phyloP scores from a whole-genome alignment of 1,140 invertebrate species.

The Drosophila sproati region DNA sequence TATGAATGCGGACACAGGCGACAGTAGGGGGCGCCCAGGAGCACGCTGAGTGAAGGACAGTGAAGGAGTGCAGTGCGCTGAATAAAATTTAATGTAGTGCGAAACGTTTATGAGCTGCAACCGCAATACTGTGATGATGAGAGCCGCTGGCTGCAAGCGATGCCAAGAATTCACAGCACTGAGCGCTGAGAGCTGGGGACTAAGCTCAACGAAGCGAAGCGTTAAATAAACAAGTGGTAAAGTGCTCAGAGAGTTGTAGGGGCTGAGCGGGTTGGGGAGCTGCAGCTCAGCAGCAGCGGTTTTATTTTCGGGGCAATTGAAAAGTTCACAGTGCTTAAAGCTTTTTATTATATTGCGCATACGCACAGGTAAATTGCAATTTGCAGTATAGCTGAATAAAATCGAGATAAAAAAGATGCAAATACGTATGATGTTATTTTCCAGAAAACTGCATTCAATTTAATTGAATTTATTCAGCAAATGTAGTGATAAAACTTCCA shows the following conservation, averaged over 20 bases:
- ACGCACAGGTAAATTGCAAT: conserved; percentile 55
- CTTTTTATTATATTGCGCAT: conserved; percentile 45
- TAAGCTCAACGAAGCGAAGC: conserved; percentile 68
- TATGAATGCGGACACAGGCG: conserved; percentile 69
- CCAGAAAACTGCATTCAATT: conserved; percentile 36
- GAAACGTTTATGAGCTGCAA: conserved; percentile 83
- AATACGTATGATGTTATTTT: conserved; percentile 6
- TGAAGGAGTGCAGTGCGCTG: conserved; percentile 54
- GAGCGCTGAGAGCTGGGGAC: conserved; percentile 15
- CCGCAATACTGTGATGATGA: conserved; percentile 58
- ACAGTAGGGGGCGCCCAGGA: conserved; percentile 11
- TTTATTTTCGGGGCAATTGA: conserved; percentile 64
- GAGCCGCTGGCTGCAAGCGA: conserved; percentile 1
- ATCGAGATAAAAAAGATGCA: neutral
- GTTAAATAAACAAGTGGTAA: conserved; percentile 80
- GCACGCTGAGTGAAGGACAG: neutral
- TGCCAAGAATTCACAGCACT: conserved; percentile 20
- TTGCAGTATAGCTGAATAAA: neutral
- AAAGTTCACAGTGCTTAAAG: conserved; percentile 54
- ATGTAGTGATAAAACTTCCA: conserved; percentile 9
- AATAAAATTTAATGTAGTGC: conserved; percentile 83
- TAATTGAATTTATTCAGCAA: conserved; percentile 54
- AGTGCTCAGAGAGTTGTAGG: conserved; percentile 70
- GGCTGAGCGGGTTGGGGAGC: conserved; percentile 37
- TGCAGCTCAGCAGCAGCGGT: conserved; percentile 36